Base-by-base conservation (phyloP, 2,113 vertebrate species). In the Lontra canadensis region DNA sequence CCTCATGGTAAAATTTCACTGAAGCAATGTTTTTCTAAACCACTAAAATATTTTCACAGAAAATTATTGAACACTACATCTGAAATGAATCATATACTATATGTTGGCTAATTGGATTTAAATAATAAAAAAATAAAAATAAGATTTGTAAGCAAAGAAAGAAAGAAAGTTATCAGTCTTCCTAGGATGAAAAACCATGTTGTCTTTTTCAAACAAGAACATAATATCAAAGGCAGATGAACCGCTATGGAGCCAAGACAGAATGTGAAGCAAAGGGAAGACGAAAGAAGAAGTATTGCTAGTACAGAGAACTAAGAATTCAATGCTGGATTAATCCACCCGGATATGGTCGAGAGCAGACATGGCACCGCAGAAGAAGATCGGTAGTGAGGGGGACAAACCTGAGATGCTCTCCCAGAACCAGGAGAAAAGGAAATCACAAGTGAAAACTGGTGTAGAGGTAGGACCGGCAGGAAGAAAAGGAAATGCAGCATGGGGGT, bases 401-500 rank as follows among this genome's bases (percentile, higher is more conserved):
- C 18, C 11, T 0, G 34, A 88, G 69, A 36, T 0, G 0, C 11
- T 25, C 15, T 42, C 23, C 4, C 26, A 57, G 73, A 78, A 59
- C 20, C 18, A 4, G 59, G 55, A 57, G 29, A 25, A 65, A 44
- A 65, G 71, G 14, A 34, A 63, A 29, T 42, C 20, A 8, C 10
- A 12, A 0, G 10, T 0, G 6, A 36, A 83, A 6, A 52, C 14
- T 2, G 6, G 44, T 34, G 20, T 4, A 13, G 2, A n/a, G 6
- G 31, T 2, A 12, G 2, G 25, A 14, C 10, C 21, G 25, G 55
- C 17, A 71, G 49, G 49, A 83, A 61, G 21, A 42, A 61, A 42
- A 39, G 52, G 20, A 7, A 39, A 0, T 2, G 6, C 2, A 7
- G 7, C 2, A 15, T 0, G 9, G 3, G 14, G 34, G 25, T 57